Base-by-base conservation (phyloP, 2,113 vertebrate genomes). In the Oenanthe melanoleuca region DNA sequence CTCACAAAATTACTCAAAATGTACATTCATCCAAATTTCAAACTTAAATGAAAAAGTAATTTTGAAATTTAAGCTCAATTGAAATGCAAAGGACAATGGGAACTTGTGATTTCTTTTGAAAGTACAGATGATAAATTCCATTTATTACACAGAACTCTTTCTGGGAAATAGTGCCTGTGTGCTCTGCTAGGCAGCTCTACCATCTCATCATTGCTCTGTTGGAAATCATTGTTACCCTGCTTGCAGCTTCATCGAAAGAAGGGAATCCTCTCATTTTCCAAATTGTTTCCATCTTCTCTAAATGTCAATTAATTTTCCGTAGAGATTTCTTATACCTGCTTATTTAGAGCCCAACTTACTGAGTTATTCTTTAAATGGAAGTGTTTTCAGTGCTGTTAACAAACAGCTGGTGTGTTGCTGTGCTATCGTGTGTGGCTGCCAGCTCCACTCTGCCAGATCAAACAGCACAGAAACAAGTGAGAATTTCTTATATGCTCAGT, bases 231-330 rank as follows among this genome's bases (percentile, higher is more conserved):
- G 92, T 96, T 93, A 89, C 86, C 83, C 84, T 80, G 90, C 92
- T 90, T 91, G 79, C 74, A 84, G 85, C 92, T 96, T 89, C 79
- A 70, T 82, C 31, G 66, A 84, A 89, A 34, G 78, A 86, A 96
- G 96, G 95, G 96, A 96, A 91, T 97, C 94, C 59, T 97, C 81
- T n/a, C 89, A 95, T 63, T 92, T 93, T 88, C 64, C 91, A 37
- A 69, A 77, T 75, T 84, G 72, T 95, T 96, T 86, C 88, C 88
- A 26, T 88, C 94, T 94, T 89, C 96, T 89, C 90, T 80, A 94
- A 96, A 82, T 65, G 94, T 95, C 96, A 93, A 61, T 96, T 96
- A 93, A 93, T 95, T 97, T 96, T 82, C 96, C 88, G 73, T 84
- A 56, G 47, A 91, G 89, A 37, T 95, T 97, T 97, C 89, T 97